Conservation (phyloP, 2,113 vertebrate species). For the Salminus brasiliensis region DNA sequence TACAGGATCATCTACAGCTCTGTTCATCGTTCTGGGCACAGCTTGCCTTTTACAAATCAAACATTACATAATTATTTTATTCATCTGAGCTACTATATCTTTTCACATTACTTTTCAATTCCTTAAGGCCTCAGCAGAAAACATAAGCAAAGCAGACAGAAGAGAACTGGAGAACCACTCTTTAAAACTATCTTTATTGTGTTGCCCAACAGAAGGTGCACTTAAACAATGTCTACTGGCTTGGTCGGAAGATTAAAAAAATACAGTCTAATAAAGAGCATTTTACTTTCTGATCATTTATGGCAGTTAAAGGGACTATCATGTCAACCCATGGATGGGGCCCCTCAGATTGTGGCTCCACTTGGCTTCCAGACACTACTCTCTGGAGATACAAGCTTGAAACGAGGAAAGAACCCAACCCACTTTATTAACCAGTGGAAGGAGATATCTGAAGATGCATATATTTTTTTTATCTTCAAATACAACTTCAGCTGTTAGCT, state of each 20-base stretch:
- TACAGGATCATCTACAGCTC: no score
- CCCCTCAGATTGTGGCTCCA: not conserved
- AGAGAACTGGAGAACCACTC: not conserved
- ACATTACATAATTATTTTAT: no score
- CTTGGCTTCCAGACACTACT: not conserved
- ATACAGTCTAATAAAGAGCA: constrained; percentile 35
- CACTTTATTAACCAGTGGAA: constrained; percentile 27
- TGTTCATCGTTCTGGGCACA: no score
- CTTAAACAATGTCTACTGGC: constrained; percentile 43
- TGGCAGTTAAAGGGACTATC: constrained; percentile 44
- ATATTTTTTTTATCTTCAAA: constrained; percentile 8
- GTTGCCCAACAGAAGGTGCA: constrained; percentile 47
- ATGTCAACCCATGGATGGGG: not conserved
- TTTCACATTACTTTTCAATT: no score
- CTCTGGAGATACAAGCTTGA: constrained; percentile 4
- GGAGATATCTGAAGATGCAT: constrained; percentile 24
- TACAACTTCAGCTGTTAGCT: not conserved
- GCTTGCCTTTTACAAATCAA: no score
- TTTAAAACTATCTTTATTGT: constrained; percentile 56
- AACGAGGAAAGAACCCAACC: not conserved
- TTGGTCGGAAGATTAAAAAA: constrained; percentile 29
- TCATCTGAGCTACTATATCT: no score
- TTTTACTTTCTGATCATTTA: constrained; percentile 37
- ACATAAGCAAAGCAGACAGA: not conserved
- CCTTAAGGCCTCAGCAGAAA: not conserved